phyloP scores from a whole-genome alignment of 1,140 invertebrate species.

The Aphelinus atriplicis region DNA sequence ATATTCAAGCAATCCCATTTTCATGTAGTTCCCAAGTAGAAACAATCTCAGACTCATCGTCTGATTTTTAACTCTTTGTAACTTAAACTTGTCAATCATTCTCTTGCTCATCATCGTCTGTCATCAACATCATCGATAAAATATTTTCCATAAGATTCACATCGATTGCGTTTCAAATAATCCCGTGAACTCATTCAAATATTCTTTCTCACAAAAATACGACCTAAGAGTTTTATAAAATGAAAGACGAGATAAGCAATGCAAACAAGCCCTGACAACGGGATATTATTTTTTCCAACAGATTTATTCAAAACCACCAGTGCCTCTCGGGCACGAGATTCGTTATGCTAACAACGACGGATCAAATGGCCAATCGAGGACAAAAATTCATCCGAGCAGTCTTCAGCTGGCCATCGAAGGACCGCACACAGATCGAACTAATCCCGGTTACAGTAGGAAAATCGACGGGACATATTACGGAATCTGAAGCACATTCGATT shows the following conservation, averaged over 20 bases:
- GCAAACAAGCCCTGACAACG: too few relatives aligned
- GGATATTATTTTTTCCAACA: conserved; percentile 19
- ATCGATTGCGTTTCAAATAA: background rate
- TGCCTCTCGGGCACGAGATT: conserved; percentile 45
- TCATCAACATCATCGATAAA: too few relatives aligned
- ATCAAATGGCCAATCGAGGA: conserved; percentile 41
- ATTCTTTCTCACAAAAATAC: too few relatives aligned
- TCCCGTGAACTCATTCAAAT: background rate
- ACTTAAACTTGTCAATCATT: too few relatives aligned
- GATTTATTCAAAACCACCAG: conserved; percentile 41
- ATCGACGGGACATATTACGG: conserved; percentile 64
- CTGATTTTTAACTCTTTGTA: too few relatives aligned
- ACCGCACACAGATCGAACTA: conserved; percentile 62
- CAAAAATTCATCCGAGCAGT: conserved; percentile 60
- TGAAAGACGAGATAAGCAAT: too few relatives aligned
- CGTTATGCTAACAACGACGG: conserved; percentile 33
- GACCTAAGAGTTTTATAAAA: too few relatives aligned
- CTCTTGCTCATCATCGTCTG: too few relatives aligned
- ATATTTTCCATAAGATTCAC: background rate
- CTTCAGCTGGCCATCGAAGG: conserved; percentile 63
- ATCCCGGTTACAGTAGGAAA: conserved; percentile 64
- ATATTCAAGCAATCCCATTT: background rate
- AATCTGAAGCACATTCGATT: conserved; percentile 48
- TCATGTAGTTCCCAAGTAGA: too few relatives aligned
- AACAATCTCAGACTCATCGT: too few relatives aligned